These are phyloP conservation scores for Catamblyrhynchus diadema DNA, from an alignment of 2,797 vertebrate species.

Conservation along the genomic window DNA sequence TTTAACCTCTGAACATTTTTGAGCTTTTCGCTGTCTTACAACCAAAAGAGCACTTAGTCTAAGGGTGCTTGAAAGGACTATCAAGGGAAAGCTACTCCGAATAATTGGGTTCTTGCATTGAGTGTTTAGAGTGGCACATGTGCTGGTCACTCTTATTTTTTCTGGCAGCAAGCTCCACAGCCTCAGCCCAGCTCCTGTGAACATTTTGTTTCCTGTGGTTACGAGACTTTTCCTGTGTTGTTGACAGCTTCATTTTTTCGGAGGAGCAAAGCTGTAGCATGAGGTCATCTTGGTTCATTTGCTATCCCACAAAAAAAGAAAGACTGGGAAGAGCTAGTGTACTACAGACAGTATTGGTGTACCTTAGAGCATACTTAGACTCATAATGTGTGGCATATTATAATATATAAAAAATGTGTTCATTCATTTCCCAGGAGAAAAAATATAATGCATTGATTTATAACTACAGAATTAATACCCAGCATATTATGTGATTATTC, in stretches of 20 bases:
- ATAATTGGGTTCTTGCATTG: not conserved
- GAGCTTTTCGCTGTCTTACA: not conserved
- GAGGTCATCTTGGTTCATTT: constrained; percentile 37
- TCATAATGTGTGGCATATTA: not conserved
- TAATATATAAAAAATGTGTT: not conserved
- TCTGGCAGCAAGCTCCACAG: not conserved
- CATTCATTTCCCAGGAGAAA: not conserved
- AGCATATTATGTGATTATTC: not conserved
- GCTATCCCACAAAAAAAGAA: not conserved
- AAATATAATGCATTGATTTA: not conserved
- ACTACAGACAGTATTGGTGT: not conserved
- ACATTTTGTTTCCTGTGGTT: constrained; percentile 39
- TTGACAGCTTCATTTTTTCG: constrained; percentile 49
- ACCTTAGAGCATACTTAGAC: not conserved
- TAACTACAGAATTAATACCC: not conserved
- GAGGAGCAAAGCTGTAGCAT: not conserved
- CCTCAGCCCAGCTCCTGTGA: constrained; percentile 3
- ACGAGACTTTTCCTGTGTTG: not conserved
- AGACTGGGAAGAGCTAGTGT: not conserved
- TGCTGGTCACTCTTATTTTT: constrained; percentile 44
- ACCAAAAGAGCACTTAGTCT: not conserved
- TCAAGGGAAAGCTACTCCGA: not conserved
- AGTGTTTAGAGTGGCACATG: not conserved
- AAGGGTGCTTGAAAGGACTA: not conserved
- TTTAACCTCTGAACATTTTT: not conserved